Evolutionary conservation across 1,140 invertebrate species (phyloP), one percentile per base, ranked within the genome.

Genomic region (Caenorhabditis latens): DNA sequence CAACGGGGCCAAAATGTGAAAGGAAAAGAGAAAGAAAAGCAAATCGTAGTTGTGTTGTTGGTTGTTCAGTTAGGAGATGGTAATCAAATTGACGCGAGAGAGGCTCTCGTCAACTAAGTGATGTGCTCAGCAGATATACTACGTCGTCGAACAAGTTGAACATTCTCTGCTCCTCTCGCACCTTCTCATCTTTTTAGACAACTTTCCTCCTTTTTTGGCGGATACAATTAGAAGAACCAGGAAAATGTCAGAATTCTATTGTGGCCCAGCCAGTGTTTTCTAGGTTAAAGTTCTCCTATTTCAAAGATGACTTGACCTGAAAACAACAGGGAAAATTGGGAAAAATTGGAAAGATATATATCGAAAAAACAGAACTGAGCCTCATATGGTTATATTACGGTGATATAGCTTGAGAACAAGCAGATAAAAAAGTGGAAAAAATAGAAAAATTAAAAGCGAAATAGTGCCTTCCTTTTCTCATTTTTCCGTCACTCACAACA

Each of bases 1-100:
- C 43, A 53, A 79, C 53, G 71, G 65, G 65, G 0, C 71, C 71
- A 50, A 79, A 79, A 53, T 50, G 71, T 46, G 65, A 46, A 46
- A 46, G 65, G 42, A 16, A 46, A 16, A 50, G 46, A 50, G 53
- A 79, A 53, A 53, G 21, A 79, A 79, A 53, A 24, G 19, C 71
- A 79, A 79, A 79, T 79, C 71, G 71, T 79, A 79, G 71, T 79
- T 71, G 65, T 71, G 65, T 71, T 71, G 65, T 71, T 50, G 71
- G 71, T 79, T 79, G 71, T 79, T 79, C 71, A 79, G 71, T 79
- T 79, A 79, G 71, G 71, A 79, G 71, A 79, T 79, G 71, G 71
- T 79, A 79, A 79, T 79, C 71, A 79, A 79, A 79, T 79, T 79
- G 71, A 79, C 71, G 71, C 71, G 43, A 79, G 71, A 48, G 71